A percentile compares a stretch with the other conserved stretches of the same genome.
Evolutionary conservation across 2,888 invertebrate genomes (phyloP).

Genomic region (Erpobdella octoculata): DNA sequence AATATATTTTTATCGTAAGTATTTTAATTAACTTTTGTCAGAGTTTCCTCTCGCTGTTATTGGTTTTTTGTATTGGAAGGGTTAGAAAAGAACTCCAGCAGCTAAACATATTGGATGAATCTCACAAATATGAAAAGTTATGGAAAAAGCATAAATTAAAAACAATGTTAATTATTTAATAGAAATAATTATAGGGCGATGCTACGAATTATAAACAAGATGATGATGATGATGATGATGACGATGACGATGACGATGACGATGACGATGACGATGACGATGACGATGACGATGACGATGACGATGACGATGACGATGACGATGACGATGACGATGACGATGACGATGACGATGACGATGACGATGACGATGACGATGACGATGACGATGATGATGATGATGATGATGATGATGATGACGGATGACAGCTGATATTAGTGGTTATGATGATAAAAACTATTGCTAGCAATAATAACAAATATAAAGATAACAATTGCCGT

Average conservation of each 20-base stretch:
- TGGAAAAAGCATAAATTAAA: no score
- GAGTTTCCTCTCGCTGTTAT: no score
- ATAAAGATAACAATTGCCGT: constrained; percentile 23
- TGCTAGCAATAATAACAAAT: neutral
- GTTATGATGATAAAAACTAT: constrained; percentile 8
- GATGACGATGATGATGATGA: constrained; percentile 30
- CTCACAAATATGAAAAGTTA: no score
- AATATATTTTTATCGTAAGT: no score
- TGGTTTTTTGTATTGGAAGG: no score
- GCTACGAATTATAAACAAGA: constrained; percentile 19
- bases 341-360: constrained; percentile 32
- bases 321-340: constrained; percentile 14
- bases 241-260: constrained; percentile 24
- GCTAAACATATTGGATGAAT: no score
- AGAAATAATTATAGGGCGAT: no score
- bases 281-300: constrained; percentile 25
- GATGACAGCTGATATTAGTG: constrained; percentile 33
- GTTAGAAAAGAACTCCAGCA: no score
- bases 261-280: constrained; percentile 25
- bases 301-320: constrained; percentile 25
- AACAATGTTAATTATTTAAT: no score
- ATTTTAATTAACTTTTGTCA: no score
- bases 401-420: no score
- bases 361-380: constrained; percentile 33
- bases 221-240: constrained; percentile 27